These are phyloP conservation scores for Cnemophilus loriae DNA, from an alignment of 2,113 vertebrate species.

Conservation along the genomic window DNA sequence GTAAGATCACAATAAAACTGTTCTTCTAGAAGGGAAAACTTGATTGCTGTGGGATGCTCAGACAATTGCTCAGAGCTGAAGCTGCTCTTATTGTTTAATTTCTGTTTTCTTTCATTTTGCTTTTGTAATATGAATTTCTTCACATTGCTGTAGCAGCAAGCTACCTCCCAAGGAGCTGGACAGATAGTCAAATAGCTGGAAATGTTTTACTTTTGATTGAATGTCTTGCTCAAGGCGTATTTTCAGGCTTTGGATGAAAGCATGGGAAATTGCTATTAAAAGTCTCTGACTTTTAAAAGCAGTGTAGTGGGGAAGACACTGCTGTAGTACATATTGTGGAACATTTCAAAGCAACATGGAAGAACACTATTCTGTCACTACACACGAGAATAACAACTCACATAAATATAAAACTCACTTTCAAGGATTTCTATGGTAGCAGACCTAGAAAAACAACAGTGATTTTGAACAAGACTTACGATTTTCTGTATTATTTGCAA, in stretches of 20 bases:
- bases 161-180: constrained; percentile 24
- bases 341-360: not conserved
- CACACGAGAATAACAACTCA: not conserved
- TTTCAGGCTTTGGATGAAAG: constrained; percentile 57
- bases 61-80: constrained; percentile 7
- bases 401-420: not conserved
- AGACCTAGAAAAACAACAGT: not conserved
- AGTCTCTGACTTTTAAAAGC: constrained; percentile 43
- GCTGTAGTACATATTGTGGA: not conserved
- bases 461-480: not conserved
- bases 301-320: not conserved
- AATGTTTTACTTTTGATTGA: constrained; percentile 54
- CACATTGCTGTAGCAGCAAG: not conserved
- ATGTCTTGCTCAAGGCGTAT: constrained; percentile 37
- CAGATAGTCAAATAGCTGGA: constrained; percentile 53
- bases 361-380: not conserved
- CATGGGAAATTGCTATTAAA: constrained; percentile 49
- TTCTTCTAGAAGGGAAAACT: not conserved
- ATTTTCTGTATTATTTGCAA: not conserved
- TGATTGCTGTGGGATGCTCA: constrained; percentile 8
- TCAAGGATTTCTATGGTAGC: not conserved
- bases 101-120: constrained; percentile 44
- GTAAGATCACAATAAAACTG: constrained; percentile 11
- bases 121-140: constrained; percentile 50
- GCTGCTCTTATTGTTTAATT: constrained; percentile 32